These are phyloP conservation scores for Tretioscincus oriximinensis DNA, from an alignment of 2,113 vertebrate species.

Conservation along the genomic window DNA sequence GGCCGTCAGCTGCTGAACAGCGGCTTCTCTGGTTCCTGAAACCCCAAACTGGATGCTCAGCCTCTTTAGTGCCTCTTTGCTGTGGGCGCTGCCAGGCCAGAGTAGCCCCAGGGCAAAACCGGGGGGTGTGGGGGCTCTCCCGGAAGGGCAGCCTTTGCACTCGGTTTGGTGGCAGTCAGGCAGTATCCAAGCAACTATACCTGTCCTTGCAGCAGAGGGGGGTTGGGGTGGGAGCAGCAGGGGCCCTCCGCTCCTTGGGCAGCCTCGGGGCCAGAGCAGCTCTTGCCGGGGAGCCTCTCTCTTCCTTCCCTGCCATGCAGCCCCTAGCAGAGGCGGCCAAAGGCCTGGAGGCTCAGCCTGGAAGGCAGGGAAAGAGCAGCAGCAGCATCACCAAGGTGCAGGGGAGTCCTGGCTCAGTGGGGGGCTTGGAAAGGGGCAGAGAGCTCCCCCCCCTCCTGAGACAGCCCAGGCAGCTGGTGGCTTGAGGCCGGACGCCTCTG, in stretches of 20 bases:
- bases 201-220: conserved; percentile 7
- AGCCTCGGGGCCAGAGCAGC: conserved; percentile 46
- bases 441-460: not conserved
- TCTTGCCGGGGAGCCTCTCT: rapidly evolving
- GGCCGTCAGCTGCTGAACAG: conserved; percentile 64
- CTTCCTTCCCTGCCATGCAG: not conserved
- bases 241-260: conserved; percentile 5
- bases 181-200: not conserved
- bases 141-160: not conserved
- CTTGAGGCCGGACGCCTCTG: not conserved
- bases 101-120: no score
- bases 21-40: conserved; percentile 19
- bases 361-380: not conserved
- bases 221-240: not conserved
- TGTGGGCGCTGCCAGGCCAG: not conserved
- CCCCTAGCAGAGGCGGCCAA: not conserved
- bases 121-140: not conserved
- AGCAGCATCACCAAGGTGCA: no score
- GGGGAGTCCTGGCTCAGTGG: no score
- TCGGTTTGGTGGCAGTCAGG: no score
- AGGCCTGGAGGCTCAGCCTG: not conserved
- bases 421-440: not conserved
- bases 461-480: not conserved
- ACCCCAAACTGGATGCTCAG: not conserved
- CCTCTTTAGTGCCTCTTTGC: not conserved